A percentile compares a stretch with the other conserved stretches of the same genome.
Conservation (phyloP, 2,113 vertebrate species). For the Syngnathus floridae region DNA sequence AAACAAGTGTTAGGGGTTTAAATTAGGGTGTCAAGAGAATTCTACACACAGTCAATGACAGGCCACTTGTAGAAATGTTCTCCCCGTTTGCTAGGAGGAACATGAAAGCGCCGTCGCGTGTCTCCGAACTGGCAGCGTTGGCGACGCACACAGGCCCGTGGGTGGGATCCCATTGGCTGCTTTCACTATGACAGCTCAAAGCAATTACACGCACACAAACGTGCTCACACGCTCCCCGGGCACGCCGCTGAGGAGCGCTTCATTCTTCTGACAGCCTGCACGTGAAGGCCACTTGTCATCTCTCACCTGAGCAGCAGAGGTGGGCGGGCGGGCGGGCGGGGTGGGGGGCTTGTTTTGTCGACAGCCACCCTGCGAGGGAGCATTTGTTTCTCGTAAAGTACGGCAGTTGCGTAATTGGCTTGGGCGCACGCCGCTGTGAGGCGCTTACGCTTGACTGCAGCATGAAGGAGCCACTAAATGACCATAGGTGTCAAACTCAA, state of each 20-base stretch:
- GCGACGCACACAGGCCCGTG: slow-evolving; percentile 38
- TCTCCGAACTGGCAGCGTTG: slow-evolving; percentile 19
- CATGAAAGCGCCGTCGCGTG: slow-evolving; percentile 21
- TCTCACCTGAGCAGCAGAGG: slow-evolving; percentile 37
- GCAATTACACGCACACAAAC: slow-evolving; percentile 61
- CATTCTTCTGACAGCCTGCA: slow-evolving; percentile 54
- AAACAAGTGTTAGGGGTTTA: neutral
- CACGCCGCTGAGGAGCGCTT: slow-evolving; percentile 46
- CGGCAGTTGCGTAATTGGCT: neutral
- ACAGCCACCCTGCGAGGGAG: slow-evolving; percentile 40
- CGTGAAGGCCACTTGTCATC: slow-evolving; percentile 59
- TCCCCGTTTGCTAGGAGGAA: slow-evolving; percentile 39
- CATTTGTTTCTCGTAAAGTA: slow-evolving; percentile 19
- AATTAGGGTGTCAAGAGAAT: neutral
- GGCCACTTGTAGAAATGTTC: slow-evolving; percentile 45
- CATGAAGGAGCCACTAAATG: neutral
- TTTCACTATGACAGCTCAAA: slow-evolving; percentile 63
- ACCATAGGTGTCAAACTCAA: neutral
- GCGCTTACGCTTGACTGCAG: neutral
- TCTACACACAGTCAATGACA: slow-evolving; percentile 21
- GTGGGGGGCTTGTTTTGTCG: slow-evolving; percentile 53
- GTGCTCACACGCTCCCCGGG: slow-evolving; percentile 35
- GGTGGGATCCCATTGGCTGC: slow-evolving; percentile 67
- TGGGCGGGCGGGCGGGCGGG: neutral
- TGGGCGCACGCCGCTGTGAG: neutral